phyloP scores from a whole-genome alignment of 2,113 vertebrate genomes.

The Rhineura floridana region DNA sequence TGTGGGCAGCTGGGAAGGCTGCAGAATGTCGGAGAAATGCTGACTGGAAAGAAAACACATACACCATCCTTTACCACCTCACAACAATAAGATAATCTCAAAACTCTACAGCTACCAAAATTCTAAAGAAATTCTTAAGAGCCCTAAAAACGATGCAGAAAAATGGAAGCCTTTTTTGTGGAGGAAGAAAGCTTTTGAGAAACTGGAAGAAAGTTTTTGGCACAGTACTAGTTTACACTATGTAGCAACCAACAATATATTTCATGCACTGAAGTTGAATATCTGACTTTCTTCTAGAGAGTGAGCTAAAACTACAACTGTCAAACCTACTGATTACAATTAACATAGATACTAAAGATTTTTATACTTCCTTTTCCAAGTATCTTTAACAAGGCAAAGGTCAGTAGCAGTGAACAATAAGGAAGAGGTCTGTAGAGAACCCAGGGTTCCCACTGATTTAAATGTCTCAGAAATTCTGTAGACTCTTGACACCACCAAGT shows the following conservation, averaged over 20 bases:
- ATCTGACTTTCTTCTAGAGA: neutral
- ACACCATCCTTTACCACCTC: neutral
- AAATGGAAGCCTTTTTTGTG: too few relatives aligned
- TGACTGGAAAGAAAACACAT: neutral
- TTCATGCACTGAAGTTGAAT: neutral
- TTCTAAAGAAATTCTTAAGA: too few relatives aligned
- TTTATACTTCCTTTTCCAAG: neutral
- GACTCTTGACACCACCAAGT: neutral
- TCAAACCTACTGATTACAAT: neutral
- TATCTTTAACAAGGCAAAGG: neutral
- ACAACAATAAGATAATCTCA: too few relatives aligned
- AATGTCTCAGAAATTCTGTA: neutral
- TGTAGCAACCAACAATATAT: neutral
- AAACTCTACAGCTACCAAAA: too few relatives aligned
- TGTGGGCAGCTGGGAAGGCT: too few relatives aligned
- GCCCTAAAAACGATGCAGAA: too few relatives aligned
- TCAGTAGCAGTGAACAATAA: neutral
- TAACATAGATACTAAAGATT: neutral
- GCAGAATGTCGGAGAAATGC: too few relatives aligned
- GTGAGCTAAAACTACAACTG: neutral
- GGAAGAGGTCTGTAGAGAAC: neutral
- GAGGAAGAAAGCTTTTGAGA: neutral
- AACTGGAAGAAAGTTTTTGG: neutral
- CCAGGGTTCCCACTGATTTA: neutral
- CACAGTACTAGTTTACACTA: neutral